Evolutionary conservation across 2,797 vertebrate genomes (phyloP).

Genomic region (Limosa lapponica): DNA sequence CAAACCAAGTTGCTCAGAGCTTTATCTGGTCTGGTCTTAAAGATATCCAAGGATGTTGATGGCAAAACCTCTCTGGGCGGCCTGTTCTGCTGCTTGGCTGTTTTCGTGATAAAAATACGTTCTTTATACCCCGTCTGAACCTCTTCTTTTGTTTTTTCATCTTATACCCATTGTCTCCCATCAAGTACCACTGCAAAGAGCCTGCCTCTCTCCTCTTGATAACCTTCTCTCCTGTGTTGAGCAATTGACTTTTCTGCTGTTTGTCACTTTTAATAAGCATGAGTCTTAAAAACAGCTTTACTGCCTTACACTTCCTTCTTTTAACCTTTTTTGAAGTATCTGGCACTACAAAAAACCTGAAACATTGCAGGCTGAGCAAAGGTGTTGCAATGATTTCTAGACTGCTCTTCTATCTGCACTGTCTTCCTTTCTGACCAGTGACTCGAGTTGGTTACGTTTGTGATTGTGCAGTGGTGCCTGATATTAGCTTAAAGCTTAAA

Average conservation of each 20-base stretch:
- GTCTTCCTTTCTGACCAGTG: not conserved
- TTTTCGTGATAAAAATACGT: not conserved
- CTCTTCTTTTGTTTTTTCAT: not conserved
- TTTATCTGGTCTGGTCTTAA: not conserved
- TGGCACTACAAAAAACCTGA: not conserved
- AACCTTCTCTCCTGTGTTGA: not conserved
- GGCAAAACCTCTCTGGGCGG: not conserved
- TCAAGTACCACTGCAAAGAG: not conserved
- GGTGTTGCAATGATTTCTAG: not conserved
- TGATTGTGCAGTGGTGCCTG: not conserved
- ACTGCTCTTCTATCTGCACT: not conserved
- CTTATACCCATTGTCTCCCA: not conserved
- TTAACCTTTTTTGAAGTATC: not conserved
- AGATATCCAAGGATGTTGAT: fast-evolving
- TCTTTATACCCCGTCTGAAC: not conserved
- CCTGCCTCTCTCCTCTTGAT: not conserved
- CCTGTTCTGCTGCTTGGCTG: not conserved
- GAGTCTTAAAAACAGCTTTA: not conserved
- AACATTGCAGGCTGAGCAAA: not conserved
- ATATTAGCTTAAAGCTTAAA: not conserved
- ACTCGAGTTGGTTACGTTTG: fast-evolving
- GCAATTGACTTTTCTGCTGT: not conserved
- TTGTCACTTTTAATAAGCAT: not conserved
- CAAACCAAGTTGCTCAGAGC: not conserved
- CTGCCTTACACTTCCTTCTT: not conserved